Evolutionary conservation across 2,113 vertebrate genomes (phyloP), one percentile per base, ranked within the genome.

Genomic region (Hystrix cristata): DNA sequence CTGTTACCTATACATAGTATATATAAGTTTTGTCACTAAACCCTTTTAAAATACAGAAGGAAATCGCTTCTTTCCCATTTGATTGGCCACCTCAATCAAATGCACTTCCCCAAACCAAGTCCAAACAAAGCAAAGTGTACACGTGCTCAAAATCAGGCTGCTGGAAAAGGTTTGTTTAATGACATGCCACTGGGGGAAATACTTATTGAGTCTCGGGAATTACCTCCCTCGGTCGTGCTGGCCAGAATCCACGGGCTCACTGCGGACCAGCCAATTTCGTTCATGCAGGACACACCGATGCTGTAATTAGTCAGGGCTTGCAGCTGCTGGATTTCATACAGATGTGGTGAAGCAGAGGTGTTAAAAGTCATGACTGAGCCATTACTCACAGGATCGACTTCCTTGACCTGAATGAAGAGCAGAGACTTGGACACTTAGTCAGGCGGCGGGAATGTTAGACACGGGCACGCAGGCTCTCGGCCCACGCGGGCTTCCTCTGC

Each of bases 181-280:
- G 31, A 95, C 98, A 48, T 2, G 13, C 16, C n/a, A 10, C 12
- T 1, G 5, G 34, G 67, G 29, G 53, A 55, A 43, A 21, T 14
- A 71, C 1, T 31, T 57, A 87, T 57, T 29, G 92, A 59, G n/a
- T 15, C 25, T 29, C 78, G 60, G 76, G 76, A 93, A 83, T 98
- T 98, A 99, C 99, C 99, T 99, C 99, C 99, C 98, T 99, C 99
- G 0, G 99, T 99, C 12, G 99, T 99, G 98, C 98, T 99, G 98
- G 98, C 98, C 0, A 97, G 98, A 95, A 99, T 96, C 99, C 99
- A 99, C 80, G 97, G 93, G 96, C 99, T 99, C 83, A 98, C 67
- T 0, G 95, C 34, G 0, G 99, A 99, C 96, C 98, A 97, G 78
- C 99, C 99, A 0, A 99, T 98, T 95, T 99, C 99, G 18, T 99